Evolutionary conservation across 2,113 vertebrate genomes (phyloP).

Genomic region (Catharus bicknelli): DNA sequence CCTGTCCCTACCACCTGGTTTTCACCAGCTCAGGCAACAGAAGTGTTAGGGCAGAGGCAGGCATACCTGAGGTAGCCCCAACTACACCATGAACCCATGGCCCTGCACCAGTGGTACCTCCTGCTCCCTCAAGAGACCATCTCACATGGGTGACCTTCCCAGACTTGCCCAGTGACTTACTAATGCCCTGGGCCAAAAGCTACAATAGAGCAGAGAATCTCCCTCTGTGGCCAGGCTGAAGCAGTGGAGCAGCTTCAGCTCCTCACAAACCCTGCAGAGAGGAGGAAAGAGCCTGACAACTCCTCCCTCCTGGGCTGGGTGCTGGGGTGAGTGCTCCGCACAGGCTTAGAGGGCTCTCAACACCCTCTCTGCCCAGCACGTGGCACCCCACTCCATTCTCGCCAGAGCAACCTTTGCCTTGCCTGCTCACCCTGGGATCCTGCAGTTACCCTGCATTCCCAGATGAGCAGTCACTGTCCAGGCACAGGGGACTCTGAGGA

Average conservation of each 20-base stretch:
- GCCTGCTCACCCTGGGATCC: background rate
- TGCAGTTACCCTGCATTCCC: fast-evolving
- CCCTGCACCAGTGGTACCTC: background rate
- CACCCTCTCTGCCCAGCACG: background rate
- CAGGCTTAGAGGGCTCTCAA: background rate
- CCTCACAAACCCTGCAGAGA: background rate
- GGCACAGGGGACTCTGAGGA: background rate
- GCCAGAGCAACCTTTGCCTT: background rate
- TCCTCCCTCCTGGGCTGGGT: background rate
- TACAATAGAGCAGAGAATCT: background rate
- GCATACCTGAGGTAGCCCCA: background rate
- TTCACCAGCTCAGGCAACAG: background rate
- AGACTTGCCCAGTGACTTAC: background rate
- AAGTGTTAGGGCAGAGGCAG: background rate
- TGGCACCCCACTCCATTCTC: background rate
- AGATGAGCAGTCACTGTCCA: fast-evolving
- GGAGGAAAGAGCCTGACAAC: background rate
- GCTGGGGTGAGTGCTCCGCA: fast-evolving
- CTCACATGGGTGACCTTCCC: background rate
- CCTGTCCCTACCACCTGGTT: background rate
- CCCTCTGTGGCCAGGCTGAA: background rate
- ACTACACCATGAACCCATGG: fast-evolving
- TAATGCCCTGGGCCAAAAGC: background rate
- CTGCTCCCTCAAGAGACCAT: background rate
- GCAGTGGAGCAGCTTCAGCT: background rate